Evolutionary conservation across 2,888 invertebrate genomes (phyloP).

Genomic region (Ischnus inquisitorius): DNA sequence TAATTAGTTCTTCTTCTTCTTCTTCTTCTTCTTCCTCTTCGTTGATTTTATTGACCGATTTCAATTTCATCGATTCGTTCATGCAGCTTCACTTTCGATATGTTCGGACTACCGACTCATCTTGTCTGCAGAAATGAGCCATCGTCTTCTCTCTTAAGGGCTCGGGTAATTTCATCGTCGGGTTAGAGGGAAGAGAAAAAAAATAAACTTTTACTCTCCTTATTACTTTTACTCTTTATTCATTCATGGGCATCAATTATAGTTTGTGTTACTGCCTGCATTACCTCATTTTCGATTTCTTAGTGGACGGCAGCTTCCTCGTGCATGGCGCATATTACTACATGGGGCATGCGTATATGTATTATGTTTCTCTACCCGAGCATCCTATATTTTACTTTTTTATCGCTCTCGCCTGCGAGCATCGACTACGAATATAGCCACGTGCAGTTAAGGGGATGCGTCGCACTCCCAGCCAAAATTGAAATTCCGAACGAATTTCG

Average conservation of each 20-base stretch:
- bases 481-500: no score
- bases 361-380: background rate
- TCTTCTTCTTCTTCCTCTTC: background rate
- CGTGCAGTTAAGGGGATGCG: conserved; percentile 31
- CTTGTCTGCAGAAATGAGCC: background rate
- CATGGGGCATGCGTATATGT: background rate
- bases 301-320: conserved; percentile 3
- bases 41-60: conserved; percentile 31
- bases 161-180: background rate
- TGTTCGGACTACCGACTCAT: background rate
- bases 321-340: background rate
- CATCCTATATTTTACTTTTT: conserved; percentile 26
- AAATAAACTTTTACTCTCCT: conserved; percentile 49
- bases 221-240: conserved; percentile 51
- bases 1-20: background rate
- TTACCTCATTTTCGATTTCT: conserved; percentile 31
- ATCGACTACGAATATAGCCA: conserved; percentile 23
- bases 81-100: conserved; percentile 25
- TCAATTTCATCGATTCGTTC: conserved; percentile 47
- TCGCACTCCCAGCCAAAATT: no score
- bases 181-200: background rate
- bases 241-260: conserved; percentile 15
- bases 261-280: conserved; percentile 25
- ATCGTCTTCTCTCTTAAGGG: background rate
- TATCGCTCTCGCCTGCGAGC: conserved; percentile 16